A percentile compares a stretch with the other conserved stretches of the same genome.
Conservation (phyloP, 1,140 invertebrate species). For the Diabrotica undecimpunctata region DNA sequence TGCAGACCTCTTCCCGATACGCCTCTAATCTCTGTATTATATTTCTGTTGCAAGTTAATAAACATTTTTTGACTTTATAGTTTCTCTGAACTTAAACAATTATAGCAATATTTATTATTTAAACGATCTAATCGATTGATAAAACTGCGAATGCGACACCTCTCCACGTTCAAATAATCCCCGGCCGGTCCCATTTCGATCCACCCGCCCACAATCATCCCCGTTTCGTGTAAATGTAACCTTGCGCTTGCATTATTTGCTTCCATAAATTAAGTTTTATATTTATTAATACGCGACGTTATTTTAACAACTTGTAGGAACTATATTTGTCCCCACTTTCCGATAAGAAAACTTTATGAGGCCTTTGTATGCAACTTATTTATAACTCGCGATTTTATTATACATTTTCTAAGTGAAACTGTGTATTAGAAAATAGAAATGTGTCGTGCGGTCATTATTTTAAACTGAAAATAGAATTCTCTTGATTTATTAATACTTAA, state of each 20-base stretch:
- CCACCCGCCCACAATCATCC: conserved; percentile 7
- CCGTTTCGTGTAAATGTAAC: conserved; percentile 11
- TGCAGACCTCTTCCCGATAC: too few relatives aligned
- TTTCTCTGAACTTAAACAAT: too few relatives aligned
- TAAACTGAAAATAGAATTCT: not conserved
- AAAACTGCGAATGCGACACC: too few relatives aligned
- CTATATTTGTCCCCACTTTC: conserved; percentile 14
- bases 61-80: too few relatives aligned
- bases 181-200: not conserved
- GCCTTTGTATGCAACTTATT: conserved; percentile 13
- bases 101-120: too few relatives aligned
- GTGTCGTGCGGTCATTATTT: not conserved
- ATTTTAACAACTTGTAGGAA: conserved; percentile 16
- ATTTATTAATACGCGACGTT: conserved; percentile 16
- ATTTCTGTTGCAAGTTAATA: too few relatives aligned
- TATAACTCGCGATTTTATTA: conserved; percentile 5
- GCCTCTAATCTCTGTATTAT: too few relatives aligned
- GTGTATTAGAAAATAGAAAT: too few relatives aligned
- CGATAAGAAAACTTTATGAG: conserved; percentile 14
- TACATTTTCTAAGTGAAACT: not conserved
- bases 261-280: conserved; percentile 17
- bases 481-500: not conserved
- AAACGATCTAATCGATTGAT: too few relatives aligned
- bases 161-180: too few relatives aligned
- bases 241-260: conserved; percentile 14